Evolutionary conservation across 2,797 vertebrate genomes (phyloP).

Genomic region (Macroramphosus scolopax): DNA sequence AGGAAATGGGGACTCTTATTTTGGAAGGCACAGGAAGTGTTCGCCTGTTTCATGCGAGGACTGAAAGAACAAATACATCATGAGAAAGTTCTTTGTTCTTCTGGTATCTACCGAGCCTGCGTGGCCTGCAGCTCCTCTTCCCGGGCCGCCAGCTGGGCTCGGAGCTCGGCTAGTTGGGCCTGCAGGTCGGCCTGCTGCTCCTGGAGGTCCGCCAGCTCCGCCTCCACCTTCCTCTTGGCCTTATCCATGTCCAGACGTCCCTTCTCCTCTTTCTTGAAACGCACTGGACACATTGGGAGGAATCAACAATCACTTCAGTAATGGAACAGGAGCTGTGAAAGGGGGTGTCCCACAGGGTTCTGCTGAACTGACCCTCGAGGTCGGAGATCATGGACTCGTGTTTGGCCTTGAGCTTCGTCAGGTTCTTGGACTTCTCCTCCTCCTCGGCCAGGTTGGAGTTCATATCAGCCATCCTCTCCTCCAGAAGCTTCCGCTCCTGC

Average conservation of each 20-base stretch:
- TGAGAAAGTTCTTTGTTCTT: too few relatives aligned
- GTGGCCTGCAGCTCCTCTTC: constrained; percentile 93
- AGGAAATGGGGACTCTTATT: too few relatives aligned
- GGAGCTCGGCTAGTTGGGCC: constrained; percentile 87
- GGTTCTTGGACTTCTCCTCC: constrained; percentile 96
- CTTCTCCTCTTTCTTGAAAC: constrained; percentile 93
- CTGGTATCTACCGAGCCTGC: constrained; percentile 86
- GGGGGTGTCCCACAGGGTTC: too few relatives aligned
- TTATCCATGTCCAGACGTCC: constrained; percentile 92
- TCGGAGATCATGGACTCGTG: constrained; percentile 96
- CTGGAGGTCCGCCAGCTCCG: constrained; percentile 85
- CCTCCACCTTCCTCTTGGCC: constrained; percentile 93
- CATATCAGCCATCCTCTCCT: constrained; percentile 89
- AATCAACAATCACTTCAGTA: too few relatives aligned
- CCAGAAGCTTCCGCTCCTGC: constrained; percentile 91
- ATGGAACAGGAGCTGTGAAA: too few relatives aligned
- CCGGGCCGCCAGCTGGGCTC: constrained; percentile 87
- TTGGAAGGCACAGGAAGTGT: too few relatives aligned
- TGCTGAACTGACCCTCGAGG: constrained; percentile 58
- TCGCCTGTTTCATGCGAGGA: too few relatives aligned
- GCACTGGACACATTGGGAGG: constrained; percentile 79
- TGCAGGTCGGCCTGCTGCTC: constrained; percentile 92
- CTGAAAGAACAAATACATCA: too few relatives aligned
- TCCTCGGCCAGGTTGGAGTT: constrained; percentile 93
- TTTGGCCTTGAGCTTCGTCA: constrained; percentile 93